Evolutionary conservation across 2,797 vertebrate species (phyloP), one percentile per base, ranked within the genome.

Genomic region (Sebastes flavidus): DNA sequence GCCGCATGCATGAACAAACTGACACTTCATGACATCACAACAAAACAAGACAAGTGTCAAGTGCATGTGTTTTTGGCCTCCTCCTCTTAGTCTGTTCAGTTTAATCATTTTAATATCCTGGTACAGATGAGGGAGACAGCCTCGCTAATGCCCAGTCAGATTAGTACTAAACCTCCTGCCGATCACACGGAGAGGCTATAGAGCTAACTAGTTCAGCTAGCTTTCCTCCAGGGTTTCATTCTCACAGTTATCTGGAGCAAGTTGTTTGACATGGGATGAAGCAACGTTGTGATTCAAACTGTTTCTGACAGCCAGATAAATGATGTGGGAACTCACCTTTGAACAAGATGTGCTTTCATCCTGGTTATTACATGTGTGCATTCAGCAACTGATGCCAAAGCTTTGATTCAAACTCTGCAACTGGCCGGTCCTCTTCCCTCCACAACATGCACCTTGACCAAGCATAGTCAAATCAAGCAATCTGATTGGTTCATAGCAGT

Each of bases 131-230:
- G 42, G 34, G 54, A 76, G 75, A 66, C 30, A 36, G 69, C 20
- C 68, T 60, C 58, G 6, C 59, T 76, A 73, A 82, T 70, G 73
- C 68, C 63, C 72, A 61, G 72, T 86, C 73, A 83, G 65, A 82
- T 80, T 77, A 70, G 24, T 66, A 66, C 73, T 82, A 74, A 77
- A 65, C 42, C 38, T 63, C 52, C 77, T 80, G 77, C 68, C 84
- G 62, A 65, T 82, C 77, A 79, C 16, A 56, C 5, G 13, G 54
- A 75, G 58, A 56, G 56, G 6, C 55, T n/a, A 29, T 9, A 49
- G 20, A 74, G 67, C 32, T 72, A 72, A 60, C 65, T 34, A n/a
- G 52, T 76, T 36, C 56, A 20, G 66, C 61, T 58, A 30, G 58
- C 72, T 30, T 22, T 70, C 20, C 58, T 76, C 42, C 24, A 14